phyloP scores from a whole-genome alignment of 2,113 vertebrate species.

The Heliornis fulica region DNA sequence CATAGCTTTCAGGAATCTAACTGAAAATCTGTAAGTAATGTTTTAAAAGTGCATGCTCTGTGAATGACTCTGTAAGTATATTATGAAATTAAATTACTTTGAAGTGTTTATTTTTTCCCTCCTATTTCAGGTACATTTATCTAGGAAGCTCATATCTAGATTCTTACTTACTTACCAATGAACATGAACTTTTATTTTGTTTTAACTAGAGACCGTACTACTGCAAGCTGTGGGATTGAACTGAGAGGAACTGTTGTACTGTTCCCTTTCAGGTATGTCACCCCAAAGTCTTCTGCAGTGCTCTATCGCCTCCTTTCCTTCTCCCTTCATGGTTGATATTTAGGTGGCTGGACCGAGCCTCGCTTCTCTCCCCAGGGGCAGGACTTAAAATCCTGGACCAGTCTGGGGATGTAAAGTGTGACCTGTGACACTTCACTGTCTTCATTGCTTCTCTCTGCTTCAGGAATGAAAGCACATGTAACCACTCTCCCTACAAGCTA shows the following conservation, averaged over 20 bases:
- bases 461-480: not conserved
- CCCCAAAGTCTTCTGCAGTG: not conserved
- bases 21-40: not conserved
- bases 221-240: not conserved
- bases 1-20: not conserved
- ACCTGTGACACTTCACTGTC: not conserved
- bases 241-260: not conserved
- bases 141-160: not conserved
- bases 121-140: not conserved
- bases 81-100: not conserved
- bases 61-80: not conserved
- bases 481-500: not conserved
- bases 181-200: not conserved
- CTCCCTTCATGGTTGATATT: not conserved
- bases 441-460: not conserved
- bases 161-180: not conserved
- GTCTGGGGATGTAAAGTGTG: not conserved
- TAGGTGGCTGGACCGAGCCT: not conserved
- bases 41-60: not conserved
- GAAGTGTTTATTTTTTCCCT: not conserved
- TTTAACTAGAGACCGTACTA: not conserved
- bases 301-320: not conserved
- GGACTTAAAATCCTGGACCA: not conserved
- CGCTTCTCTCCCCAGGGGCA: not conserved
- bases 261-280: not conserved